These are phyloP conservation scores for Zaprionus bogoriensis DNA, from an alignment of 2,888 invertebrate species.

Conservation along the genomic window DNA sequence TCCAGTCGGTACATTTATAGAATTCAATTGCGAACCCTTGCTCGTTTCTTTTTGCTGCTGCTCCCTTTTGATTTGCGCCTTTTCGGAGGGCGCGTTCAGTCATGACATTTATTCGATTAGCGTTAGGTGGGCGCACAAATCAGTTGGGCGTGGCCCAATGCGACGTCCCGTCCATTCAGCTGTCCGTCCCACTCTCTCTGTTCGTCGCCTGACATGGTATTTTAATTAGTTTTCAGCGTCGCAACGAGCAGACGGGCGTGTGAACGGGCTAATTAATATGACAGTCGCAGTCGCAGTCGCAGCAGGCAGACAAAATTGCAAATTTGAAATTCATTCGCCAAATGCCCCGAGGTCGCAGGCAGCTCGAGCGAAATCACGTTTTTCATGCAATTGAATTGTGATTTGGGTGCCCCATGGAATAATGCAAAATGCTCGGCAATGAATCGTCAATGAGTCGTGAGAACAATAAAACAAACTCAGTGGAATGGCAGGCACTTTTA, in stretches of 20 bases:
- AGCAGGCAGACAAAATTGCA: neutral
- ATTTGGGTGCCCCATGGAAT: neutral
- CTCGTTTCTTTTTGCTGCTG: neutral
- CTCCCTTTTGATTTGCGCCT: conserved; percentile 6
- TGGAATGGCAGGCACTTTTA: neutral
- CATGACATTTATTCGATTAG: conserved; percentile 76
- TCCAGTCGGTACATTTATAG: neutral
- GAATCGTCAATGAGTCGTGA: neutral
- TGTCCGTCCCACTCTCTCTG: neutral
- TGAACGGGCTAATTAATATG: conserved; percentile 68
- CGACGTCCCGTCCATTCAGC: neutral
- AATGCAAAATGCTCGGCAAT: neutral
- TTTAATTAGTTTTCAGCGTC: conserved; percentile 72
- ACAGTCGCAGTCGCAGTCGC: conserved; percentile 62
- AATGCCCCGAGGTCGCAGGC: conserved; percentile 15
- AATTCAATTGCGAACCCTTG: neutral
- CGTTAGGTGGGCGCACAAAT: conserved; percentile 13
- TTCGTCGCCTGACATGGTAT: conserved; percentile 53
- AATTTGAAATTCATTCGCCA: conserved; percentile 33
- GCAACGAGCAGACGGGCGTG: conserved; percentile 7
- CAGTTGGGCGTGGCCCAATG: conserved; percentile 4
- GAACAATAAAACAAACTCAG: neutral
- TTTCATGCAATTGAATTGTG: too few relatives aligned
- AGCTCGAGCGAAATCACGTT: conserved; percentile 19
- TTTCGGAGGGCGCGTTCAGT: conserved; percentile 32